Evolutionary conservation across 92 coral and sea anemone genomes (phyloP).

Genomic region (Pocillopora meandrina): DNA sequence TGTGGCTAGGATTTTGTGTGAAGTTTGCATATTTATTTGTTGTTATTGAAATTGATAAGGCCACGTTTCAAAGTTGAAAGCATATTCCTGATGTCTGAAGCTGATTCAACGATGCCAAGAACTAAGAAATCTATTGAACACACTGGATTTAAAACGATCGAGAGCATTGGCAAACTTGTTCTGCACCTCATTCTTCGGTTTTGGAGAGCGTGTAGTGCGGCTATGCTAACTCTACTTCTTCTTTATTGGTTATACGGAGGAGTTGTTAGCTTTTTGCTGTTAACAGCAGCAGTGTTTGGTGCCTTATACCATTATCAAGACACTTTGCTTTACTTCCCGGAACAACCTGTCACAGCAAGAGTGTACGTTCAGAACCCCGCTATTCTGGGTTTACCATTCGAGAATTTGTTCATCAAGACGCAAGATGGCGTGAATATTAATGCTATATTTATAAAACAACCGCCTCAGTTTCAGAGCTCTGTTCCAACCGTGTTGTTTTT

Average conservation of each 20-base stretch:
- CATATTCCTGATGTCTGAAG: conserved; percentile 53
- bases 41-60: too few relatives aligned
- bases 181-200: conserved; percentile 79
- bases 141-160: conserved; percentile 95
- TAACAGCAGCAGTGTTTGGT: conserved; percentile 92
- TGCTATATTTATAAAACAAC: conserved; percentile 89
- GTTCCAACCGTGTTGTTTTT: conserved; percentile 90
- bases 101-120: conserved; percentile 66
- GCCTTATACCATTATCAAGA: conserved; percentile 95
- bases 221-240: conserved; percentile 82
- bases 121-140: conserved; percentile 68
- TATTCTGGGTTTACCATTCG: conserved; percentile 88
- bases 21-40: too few relatives aligned
- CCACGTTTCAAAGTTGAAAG: too few relatives aligned
- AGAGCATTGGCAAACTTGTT: conserved; percentile 84
- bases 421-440: conserved; percentile 93
- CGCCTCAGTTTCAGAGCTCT: conserved; percentile 71
- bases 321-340: conserved; percentile 91
- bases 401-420: conserved; percentile 85
- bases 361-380: conserved; percentile 94
- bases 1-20: too few relatives aligned
- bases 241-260: conserved; percentile 98
- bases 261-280: conserved; percentile 86
- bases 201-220: conserved; percentile 98
- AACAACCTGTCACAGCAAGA: conserved; percentile 92